Percentiles rank a stretch among this genome's conserved stretches.
These are phyloP conservation scores for Cynodonichthys magdalenae DNA, from an alignment of 2,797 vertebrate species.

Conservation along the genomic window DNA sequence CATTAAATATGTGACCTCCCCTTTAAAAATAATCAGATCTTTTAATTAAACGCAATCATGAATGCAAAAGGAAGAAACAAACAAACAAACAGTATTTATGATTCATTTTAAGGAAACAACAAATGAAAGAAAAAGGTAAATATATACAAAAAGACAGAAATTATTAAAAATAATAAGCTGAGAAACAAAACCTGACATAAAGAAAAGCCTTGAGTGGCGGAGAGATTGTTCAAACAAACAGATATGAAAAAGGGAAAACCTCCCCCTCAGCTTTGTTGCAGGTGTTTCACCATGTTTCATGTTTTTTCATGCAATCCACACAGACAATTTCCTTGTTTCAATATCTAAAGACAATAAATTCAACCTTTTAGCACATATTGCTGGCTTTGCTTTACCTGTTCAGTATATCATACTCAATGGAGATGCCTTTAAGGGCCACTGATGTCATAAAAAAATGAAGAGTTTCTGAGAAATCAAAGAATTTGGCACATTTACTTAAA, in stretches of 20 bases:
- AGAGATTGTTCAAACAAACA: slow-evolving; percentile 26
- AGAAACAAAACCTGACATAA: slow-evolving; percentile 1
- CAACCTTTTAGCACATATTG: slow-evolving; percentile 10
- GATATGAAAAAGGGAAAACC: slow-evolving; percentile 10
- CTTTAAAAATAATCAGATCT: slow-evolving; percentile 4
- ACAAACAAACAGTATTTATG: slow-evolving; percentile 13
- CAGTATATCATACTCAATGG: slow-evolving; percentile 7
- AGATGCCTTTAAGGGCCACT: too few relatives aligned
- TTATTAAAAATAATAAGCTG: neutral
- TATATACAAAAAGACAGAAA: neutral
- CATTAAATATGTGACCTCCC: slow-evolving; percentile 2
- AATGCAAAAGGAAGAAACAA: neutral
- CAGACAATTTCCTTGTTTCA: slow-evolving; percentile 35
- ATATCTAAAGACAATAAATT: slow-evolving; percentile 30
- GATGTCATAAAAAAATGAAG: too few relatives aligned
- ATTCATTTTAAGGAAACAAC: slow-evolving; percentile 8
- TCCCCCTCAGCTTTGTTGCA: neutral
- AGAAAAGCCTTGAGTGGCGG: slow-evolving; percentile 4
- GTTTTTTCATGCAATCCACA: slow-evolving; percentile 22
- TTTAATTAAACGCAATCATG: slow-evolving; percentile 13
- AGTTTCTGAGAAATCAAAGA: too few relatives aligned
- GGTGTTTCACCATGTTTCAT: slow-evolving; percentile 23
- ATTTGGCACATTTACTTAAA: too few relatives aligned
- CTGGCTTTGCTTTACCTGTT: neutral
- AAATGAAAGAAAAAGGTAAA: slow-evolving; percentile 11